Percentiles rank a stretch among this genome's conserved stretches.
Evolutionary conservation across 2,797 vertebrate genomes (phyloP).

Genomic region (Salmo trutta): DNA sequence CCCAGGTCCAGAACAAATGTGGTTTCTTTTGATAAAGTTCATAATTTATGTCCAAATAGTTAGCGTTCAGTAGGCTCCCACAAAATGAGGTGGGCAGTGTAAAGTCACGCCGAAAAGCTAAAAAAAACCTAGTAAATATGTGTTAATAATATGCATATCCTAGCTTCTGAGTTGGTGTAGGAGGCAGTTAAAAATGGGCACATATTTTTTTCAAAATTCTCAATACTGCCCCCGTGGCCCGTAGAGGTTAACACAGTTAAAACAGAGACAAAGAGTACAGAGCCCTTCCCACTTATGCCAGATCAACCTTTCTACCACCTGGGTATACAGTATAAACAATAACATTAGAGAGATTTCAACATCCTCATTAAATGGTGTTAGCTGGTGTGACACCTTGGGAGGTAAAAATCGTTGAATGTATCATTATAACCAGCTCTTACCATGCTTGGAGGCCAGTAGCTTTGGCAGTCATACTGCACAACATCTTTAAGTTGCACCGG

Average conservation of each 20-base stretch:
- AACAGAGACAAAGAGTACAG: conserved; percentile 67
- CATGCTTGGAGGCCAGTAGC: conserved; percentile 59
- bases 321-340: conserved; percentile 9
- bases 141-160: too few relatives aligned
- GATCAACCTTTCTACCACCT: conserved; percentile 48
- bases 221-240: too few relatives aligned
- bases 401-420: neutral
- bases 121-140: too few relatives aligned
- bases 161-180: too few relatives aligned
- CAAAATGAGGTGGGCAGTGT: too few relatives aligned
- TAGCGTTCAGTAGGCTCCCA: too few relatives aligned
- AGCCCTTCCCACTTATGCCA: conserved; percentile 60
- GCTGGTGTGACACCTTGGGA: neutral
- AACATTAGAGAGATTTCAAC: neutral
- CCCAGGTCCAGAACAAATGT: too few relatives aligned
- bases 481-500: conserved; percentile 44
- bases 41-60: too few relatives aligned
- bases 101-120: too few relatives aligned
- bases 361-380: neutral
- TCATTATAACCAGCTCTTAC: conserved; percentile 47
- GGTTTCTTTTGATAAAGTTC: too few relatives aligned
- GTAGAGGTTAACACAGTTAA: conserved; percentile 60
- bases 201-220: too few relatives aligned
- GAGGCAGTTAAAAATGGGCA: too few relatives aligned
- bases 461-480: conserved; percentile 53